These are phyloP conservation scores for Drosophila sp. DNA, from an alignment of 1,140 invertebrate genomes.

Conservation along the genomic window DNA sequence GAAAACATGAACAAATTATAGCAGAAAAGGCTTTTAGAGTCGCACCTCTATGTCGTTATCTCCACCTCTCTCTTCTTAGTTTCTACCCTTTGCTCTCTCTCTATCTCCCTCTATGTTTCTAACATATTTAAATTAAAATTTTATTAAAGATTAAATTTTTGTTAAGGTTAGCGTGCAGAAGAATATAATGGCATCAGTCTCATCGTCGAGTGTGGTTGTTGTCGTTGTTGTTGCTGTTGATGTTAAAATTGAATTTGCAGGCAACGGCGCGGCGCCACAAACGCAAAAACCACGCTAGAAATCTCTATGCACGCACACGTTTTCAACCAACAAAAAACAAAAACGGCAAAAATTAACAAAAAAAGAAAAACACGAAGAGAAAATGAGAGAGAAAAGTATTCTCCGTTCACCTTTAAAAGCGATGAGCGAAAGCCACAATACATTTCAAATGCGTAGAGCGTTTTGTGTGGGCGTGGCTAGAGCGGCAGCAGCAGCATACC, in stretches of 20 bases:
- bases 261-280: conserved; percentile 53
- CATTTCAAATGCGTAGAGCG: conserved; percentile 74
- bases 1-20: conserved; percentile 1
- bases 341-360: conserved; percentile 4
- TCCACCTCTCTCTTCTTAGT: background rate
- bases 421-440: conserved; percentile 55
- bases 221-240: conserved; percentile 33
- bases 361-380: background rate
- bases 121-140: conserved; percentile 16
- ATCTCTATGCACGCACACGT: conserved; percentile 61
- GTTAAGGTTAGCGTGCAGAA: conserved; percentile 33
- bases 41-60: background rate
- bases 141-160: conserved; percentile 62
- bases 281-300: conserved; percentile 60
- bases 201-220: conserved; percentile 28
- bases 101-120: background rate
- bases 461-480: conserved; percentile 40
- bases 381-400: background rate
- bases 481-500: conserved; percentile 17
- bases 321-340: background rate
- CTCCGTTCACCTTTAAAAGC: conserved; percentile 35
- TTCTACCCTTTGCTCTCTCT: too few relatives aligned
- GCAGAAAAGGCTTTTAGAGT: background rate
- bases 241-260: conserved; percentile 70
- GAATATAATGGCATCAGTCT: conserved; percentile 47